Evolutionary conservation across 1,140 invertebrate genomes (phyloP).

Genomic region (Drosophila fuyamai): DNA sequence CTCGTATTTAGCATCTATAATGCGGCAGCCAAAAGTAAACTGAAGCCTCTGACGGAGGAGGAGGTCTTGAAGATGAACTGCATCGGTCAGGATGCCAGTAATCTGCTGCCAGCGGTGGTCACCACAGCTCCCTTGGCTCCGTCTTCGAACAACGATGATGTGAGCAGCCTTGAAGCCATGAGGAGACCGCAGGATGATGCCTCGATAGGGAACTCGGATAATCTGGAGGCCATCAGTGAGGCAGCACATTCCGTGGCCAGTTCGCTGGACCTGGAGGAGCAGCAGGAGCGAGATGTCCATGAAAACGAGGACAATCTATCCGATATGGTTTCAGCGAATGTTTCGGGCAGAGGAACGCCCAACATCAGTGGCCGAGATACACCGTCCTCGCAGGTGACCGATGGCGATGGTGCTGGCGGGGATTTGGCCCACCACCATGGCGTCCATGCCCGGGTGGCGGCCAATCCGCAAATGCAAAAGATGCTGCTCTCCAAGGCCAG

Average conservation of each 20-base stretch:
- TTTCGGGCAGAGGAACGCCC: conserved; percentile 93
- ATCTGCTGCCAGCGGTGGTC: conserved; percentile 48
- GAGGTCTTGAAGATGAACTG: conserved; percentile 84
- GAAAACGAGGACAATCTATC: conserved; percentile 94
- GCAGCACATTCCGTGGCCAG: conserved; percentile 95
- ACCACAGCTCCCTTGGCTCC: conserved; percentile 34
- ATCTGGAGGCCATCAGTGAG: conserved; percentile 97
- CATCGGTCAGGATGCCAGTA: conserved; percentile 67
- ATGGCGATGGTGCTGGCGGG: conserved; percentile 87
- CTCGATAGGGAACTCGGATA: conserved; percentile 95
- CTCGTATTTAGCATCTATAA: conserved; percentile 79
- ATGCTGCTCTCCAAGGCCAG: conserved; percentile 91
- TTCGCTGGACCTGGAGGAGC: conserved; percentile 94
- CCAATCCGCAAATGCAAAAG: conserved; percentile 86
- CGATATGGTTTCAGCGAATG: conserved; percentile 98
- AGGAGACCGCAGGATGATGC: conserved; percentile 91
- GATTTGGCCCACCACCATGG: conserved; percentile 75
- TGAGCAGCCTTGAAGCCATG: conserved; percentile 70
- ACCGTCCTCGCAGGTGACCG: conserved; percentile 95
- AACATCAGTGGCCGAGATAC: conserved; percentile 94
- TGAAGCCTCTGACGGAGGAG: conserved; percentile 80
- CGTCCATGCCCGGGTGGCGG: conserved; percentile 84
- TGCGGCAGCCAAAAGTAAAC: conserved; percentile 69
- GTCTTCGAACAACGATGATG: conserved; percentile 75
- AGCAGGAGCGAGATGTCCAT: conserved; percentile 89